phyloP scores from a whole-genome alignment of 1,140 invertebrate species.

The Pseudobourletiella spinata region DNA sequence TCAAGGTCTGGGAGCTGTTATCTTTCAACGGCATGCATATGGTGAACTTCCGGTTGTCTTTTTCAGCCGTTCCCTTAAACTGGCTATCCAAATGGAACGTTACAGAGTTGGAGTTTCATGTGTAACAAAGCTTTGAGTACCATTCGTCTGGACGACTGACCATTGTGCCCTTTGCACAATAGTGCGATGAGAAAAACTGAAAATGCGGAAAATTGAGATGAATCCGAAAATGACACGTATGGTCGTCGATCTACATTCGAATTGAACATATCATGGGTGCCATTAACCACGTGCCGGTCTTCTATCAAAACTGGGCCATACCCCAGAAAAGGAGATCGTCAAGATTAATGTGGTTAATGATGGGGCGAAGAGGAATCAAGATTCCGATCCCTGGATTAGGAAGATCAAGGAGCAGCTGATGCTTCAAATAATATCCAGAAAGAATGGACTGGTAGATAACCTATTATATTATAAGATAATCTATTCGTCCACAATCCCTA shows the following conservation, averaged over 20 bases:
- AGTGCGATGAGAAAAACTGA: too few relatives aligned
- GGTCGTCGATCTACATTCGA: background rate
- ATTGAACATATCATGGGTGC: background rate
- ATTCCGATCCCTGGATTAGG: too few relatives aligned
- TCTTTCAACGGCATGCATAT: conserved; percentile 4
- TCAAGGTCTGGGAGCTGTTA: background rate
- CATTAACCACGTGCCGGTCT: background rate
- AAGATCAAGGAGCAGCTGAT: too few relatives aligned
- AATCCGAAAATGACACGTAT: conserved; percentile 4
- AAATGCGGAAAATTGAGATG: conserved; percentile 7
- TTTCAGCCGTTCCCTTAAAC: background rate
- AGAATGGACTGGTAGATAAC: too few relatives aligned
- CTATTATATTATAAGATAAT: too few relatives aligned
- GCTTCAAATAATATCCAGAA: too few relatives aligned
- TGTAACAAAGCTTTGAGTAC: background rate
- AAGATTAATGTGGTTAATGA: too few relatives aligned
- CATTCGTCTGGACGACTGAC: background rate
- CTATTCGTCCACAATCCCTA: too few relatives aligned
- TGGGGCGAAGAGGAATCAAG: too few relatives aligned
- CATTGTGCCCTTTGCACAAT: conserved; percentile 6
- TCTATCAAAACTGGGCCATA: too few relatives aligned
- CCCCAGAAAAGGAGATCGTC: too few relatives aligned
- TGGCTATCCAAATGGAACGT: background rate
- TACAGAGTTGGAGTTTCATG: conserved; percentile 7
- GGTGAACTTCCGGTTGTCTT: conserved; percentile 11